Evolutionary conservation across 1,140 invertebrate species (phyloP).

Genomic region (Streblospio benedicti): DNA sequence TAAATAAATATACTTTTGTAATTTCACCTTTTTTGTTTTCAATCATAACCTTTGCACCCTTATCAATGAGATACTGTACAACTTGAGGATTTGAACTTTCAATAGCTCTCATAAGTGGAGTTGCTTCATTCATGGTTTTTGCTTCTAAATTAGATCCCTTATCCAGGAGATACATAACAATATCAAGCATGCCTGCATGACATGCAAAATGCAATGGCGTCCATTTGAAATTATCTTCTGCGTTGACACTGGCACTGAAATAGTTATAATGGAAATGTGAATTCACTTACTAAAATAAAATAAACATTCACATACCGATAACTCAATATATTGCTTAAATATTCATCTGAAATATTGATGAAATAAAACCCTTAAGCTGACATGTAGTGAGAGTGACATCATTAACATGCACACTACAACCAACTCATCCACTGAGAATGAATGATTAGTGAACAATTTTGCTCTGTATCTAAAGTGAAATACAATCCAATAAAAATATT

Average conservation of each 20-base stretch:
- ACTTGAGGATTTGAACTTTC: conserved; percentile 42
- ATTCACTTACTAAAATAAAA: neutral
- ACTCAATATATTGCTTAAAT: neutral
- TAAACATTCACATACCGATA: neutral
- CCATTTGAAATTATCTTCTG: conserved; percentile 48
- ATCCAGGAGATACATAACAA: conserved; percentile 39
- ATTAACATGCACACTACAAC: too few species aligned
- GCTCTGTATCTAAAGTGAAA: too few species aligned
- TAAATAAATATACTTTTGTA: neutral
- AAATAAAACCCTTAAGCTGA: neutral
- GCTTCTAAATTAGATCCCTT: conserved; percentile 44
- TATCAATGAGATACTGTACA: conserved; percentile 41
- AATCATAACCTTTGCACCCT: conserved; percentile 42
- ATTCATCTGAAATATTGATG: neutral
- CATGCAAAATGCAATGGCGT: conserved; percentile 48
- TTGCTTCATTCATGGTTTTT: conserved; percentile 42
- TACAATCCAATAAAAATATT: too few species aligned
- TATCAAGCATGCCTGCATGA: conserved; percentile 41
- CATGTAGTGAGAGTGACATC: too few species aligned
- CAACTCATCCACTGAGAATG: too few species aligned
- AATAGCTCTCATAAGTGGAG: conserved; percentile 46
- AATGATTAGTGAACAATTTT: too few species aligned
- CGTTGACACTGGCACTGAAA: conserved; percentile 42
- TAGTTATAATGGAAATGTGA: too few species aligned
- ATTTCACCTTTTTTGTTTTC: conserved; percentile 43